Percentiles rank a stretch among this genome's conserved stretches.
Evolutionary conservation across 2,797 vertebrate species (phyloP).

Genomic region (Balearica regulorum): DNA sequence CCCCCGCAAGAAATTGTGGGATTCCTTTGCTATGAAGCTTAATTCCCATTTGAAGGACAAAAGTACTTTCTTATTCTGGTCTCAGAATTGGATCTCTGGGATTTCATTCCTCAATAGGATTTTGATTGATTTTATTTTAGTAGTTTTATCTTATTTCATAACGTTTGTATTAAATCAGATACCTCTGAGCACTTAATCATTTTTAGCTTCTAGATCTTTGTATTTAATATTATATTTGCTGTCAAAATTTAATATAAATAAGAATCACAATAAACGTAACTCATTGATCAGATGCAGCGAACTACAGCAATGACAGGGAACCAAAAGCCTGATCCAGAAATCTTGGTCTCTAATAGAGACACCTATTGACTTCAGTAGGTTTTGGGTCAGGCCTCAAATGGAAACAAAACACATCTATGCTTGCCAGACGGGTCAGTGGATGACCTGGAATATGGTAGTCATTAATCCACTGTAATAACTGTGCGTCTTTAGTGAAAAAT

Average conservation of each 20-base stretch:
- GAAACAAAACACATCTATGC: background rate
- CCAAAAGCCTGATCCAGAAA: background rate
- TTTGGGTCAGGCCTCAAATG: background rate
- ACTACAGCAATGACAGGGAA: background rate
- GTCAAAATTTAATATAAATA: constrained; percentile 14
- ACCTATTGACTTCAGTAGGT: background rate
- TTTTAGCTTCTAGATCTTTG: background rate
- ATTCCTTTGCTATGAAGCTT: background rate
- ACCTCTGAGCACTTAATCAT: constrained; percentile 18
- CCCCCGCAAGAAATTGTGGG: background rate
- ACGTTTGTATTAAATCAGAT: constrained; percentile 28
- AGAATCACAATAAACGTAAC: background rate
- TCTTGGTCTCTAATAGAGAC: background rate
- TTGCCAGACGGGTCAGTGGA: background rate
- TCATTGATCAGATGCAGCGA: constrained; percentile 5
- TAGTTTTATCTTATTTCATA: constrained; percentile 45
- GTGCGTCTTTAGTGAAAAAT: background rate
- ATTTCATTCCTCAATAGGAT: background rate
- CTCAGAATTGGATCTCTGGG: background rate
- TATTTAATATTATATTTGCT: background rate
- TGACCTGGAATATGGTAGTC: background rate
- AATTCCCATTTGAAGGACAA: background rate
- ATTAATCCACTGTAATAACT: constrained; percentile 8
- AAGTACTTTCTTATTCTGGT: background rate
- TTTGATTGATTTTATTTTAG: constrained; percentile 53